Percentiles rank a stretch among this genome's conserved stretches.
phyloP scores from a whole-genome alignment of 2,888 invertebrate genomes.

The Pristionchus arcanus region DNA sequence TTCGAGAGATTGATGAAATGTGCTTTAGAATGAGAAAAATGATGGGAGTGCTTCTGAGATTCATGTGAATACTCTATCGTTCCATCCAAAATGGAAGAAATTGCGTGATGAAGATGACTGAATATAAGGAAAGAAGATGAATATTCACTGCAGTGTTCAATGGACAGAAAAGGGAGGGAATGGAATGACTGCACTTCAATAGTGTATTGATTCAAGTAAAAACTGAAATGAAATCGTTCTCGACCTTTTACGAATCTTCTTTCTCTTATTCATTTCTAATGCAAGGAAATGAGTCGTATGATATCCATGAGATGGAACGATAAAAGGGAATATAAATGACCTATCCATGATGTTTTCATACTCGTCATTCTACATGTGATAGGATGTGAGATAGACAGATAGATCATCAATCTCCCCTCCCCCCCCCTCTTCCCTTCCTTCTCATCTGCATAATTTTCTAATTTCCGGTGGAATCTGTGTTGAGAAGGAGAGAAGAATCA shows the following conservation, averaged over 20 bases:
- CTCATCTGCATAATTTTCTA: conserved; percentile 2
- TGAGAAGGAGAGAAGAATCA: background rate
- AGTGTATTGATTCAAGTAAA: background rate
- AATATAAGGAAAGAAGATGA: background rate
- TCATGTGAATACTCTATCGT: background rate
- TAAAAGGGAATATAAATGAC: background rate
- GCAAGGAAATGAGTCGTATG: background rate
- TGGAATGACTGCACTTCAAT: background rate
- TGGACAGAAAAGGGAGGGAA: background rate
- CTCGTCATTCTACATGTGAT: background rate
- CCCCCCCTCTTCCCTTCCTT: background rate
- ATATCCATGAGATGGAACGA: background rate
- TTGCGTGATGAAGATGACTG: background rate
- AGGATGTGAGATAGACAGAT: background rate
- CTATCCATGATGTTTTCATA: background rate
- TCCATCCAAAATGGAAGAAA: background rate
- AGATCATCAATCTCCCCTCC: background rate
- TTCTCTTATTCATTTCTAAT: background rate
- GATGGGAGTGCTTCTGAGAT: background rate
- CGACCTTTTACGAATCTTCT: background rate
- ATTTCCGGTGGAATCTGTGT: background rate
- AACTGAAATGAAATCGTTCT: background rate
- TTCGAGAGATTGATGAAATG: conserved; percentile 9
- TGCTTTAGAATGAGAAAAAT: background rate
- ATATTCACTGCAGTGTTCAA: background rate